Evolutionary conservation across 2,797 vertebrate genomes (phyloP), one percentile per base, ranked within the genome.

Genomic region (Enteromius argenteus): DNA sequence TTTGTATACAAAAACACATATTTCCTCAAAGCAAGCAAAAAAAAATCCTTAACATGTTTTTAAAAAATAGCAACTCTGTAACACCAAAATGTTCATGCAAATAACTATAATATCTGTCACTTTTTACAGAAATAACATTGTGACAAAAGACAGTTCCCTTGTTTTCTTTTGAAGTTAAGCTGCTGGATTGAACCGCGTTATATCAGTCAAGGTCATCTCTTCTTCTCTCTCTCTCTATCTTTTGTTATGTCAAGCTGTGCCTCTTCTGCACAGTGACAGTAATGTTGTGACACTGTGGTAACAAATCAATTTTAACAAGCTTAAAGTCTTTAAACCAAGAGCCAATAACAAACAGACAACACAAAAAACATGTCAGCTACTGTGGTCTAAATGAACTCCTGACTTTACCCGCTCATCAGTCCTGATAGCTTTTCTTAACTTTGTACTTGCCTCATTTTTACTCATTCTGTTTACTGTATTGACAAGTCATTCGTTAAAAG

Each of bases 231-330:
- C 35, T 62, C 17, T 73, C 56, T 21, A 5, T 72, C 39, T 23
- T 77, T 62, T 72, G 6, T 73, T 7, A 11, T 62, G 58, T 80
- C 69, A 58, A 44, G 53, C 56, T 64, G 32, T 53, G 32, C 39
- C 3, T 56, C 60, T 53, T 67, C 58, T 56, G 44, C 56, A 42
- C 11, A 64, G 58, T 58, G 79, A 67, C 58, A 66, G 60, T 76
- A 81, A 71, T 84, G 75, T 37, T 68, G 62, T 51, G 72, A 56
- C 37, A 51, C 23, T 14, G 42, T 67, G 23, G 14, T 27, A 39
- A 23, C 69, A 37, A 81, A 79, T 82, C 74, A 72, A 84, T 62
- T 82, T n/a, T 69, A 80, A 88, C 37, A 49, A 86, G 77, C 71
- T 44, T 69, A 32, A 56, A 72, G 71, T 35, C 67, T 80, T 51